phyloP scores from a whole-genome alignment of 2,888 invertebrate species.

The Nomada ferruginata region DNA sequence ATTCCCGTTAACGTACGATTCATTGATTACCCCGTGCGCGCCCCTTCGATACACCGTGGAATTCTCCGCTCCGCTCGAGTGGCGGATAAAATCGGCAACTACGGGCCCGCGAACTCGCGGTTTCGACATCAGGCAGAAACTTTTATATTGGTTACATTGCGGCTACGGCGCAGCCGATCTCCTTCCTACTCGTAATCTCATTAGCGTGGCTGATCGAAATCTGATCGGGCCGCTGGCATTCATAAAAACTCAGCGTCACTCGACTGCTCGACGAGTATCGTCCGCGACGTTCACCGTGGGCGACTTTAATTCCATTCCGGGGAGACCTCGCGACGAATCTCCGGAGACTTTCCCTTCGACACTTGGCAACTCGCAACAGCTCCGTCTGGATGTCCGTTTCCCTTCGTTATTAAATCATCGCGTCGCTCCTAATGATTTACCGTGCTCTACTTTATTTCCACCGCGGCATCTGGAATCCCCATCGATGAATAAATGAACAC shows the following conservation, averaged over 20 bases:
- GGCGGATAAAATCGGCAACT: constrained; percentile 35
- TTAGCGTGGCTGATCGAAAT: constrained; percentile 36
- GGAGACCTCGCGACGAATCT: neutral
- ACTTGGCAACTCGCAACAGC: constrained; percentile 2
- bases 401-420: constrained; percentile 48
- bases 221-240: constrained; percentile 21
- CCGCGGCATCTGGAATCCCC: constrained; percentile 11
- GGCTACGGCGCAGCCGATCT: neutral
- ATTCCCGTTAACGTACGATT: constrained; percentile 30
- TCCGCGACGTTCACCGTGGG: neutral
- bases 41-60: neutral
- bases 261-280: neutral
- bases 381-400: neutral
- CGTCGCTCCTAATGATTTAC: constrained; percentile 36
- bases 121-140: constrained; percentile 25
- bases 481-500: constrained; percentile 59
- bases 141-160: constrained; percentile 29
- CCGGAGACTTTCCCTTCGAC: neutral
- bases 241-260: neutral
- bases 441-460: constrained; percentile 46
- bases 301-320: neutral
- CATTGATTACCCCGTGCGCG: constrained; percentile 26
- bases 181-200: constrained; percentile 6
- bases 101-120: constrained; percentile 15
- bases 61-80: neutral